Base-by-base conservation (phyloP, 2,888 invertebrate species). In the Cantharis flavilabris region DNA sequence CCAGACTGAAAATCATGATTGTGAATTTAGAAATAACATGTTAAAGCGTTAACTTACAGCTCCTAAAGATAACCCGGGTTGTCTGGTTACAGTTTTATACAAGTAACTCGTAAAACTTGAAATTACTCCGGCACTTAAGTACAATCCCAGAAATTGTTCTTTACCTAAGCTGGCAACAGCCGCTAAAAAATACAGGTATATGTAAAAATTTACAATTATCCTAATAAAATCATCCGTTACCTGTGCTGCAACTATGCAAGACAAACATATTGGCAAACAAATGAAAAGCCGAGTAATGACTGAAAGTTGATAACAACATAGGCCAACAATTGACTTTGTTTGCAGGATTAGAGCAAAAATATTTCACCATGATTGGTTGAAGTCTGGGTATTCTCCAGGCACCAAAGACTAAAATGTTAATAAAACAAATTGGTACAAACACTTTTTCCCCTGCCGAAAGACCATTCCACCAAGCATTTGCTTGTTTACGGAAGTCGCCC, bases 231-330 rank as follows among this genome's bases (percentile, higher is more conserved):
- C 18, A n/a, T 9, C 10, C 5, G n/a, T 83, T 88, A 90, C 91
- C 88, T 82, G 90, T 88, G 76, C 91, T 92, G 86, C 97, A 97
- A 86, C 95, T 96, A 88, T 96, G 95, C 26, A 99, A 90, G 64
- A 98, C 98, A 89, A 96, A 98, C 98, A 99, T 99, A 88, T 99
- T 99, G 73, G 95, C 94, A 82, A 93, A 93, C 77, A 98, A 91
- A 89, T 99, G 99, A 80, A 97, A 89, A 62, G 93, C 88, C 1
- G 95, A 95, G 85, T 95, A 94, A 87, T 99, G 99, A 84, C 98
- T 98, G 89, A 99, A 99, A 33, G 95, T 95, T n/a, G 97, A 97
- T 4, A 98, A 89, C 71, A 98, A 86, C 97, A 98, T 97, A 3
- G 98, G 97, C 89, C 94, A 91, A 87, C 96, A 97, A 70, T 93